Evolutionary conservation across 2,888 invertebrate species (phyloP), one percentile per base, ranked within the genome.

Genomic region (Apoda limacodes): DNA sequence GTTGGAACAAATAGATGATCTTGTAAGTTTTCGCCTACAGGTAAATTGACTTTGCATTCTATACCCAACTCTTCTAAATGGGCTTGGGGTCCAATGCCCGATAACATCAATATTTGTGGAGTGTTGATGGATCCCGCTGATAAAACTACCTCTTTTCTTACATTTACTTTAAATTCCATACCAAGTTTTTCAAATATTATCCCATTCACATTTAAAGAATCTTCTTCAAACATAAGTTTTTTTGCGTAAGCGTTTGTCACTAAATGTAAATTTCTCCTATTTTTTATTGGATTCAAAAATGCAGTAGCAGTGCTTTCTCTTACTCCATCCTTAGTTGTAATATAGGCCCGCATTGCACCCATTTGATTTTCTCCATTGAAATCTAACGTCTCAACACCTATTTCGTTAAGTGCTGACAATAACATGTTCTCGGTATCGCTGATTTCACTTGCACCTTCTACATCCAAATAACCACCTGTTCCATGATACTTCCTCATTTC

Each of bases 111-210:
- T 7, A 86, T 50, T 44, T 85, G 84, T 0, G 85, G 83, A 11
- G 83, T 71, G 52, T 85, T 85, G 43, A 87, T 78, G 4, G 85
- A 71, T 3, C 86, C 85, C 4, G 80, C 83, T 13, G 81, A 69
- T 10, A 85, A 46, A 35, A 85, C 82, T 2, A 86, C 66, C 38
- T 81, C 82, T 38, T 71, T 78, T 21, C 65, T 58, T 7, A 82
- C 82, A 13, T 45, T 41, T 5, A 60, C 58, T 2, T 37, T 22
- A 14, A 39, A 26, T 12, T 32, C 34, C 5, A 35, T 36, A 3
- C 49, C 37, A 20, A 48, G 55, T 12, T 40, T 59, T 6, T 40
- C 36, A 13, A 37, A 48, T 3, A 39, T 42, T 30, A 59, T 60
- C 22, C 58, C 43, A 2, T 66, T 60, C 4, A 60, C 65, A 13